Evolutionary conservation across 1,140 invertebrate genomes (phyloP).

Genomic region (Leptinotarsa defecta): DNA sequence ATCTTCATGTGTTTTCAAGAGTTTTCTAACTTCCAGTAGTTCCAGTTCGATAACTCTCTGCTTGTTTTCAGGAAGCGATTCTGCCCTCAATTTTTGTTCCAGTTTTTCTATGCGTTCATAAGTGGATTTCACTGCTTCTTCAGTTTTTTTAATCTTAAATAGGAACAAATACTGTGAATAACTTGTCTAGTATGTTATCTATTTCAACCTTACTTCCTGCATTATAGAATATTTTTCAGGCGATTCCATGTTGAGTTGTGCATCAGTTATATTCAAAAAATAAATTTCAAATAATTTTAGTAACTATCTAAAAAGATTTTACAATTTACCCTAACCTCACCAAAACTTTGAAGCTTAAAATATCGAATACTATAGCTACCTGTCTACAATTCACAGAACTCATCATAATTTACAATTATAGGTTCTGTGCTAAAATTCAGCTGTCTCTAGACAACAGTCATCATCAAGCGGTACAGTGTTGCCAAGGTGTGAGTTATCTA

Average conservation of each 20-base stretch:
- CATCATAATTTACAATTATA: too few relatives aligned
- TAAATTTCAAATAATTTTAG: too few relatives aligned
- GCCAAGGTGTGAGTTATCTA: too few relatives aligned
- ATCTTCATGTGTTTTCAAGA: slow-evolving; percentile 30
- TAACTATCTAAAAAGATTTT: too few relatives aligned
- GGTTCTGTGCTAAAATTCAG: too few relatives aligned
- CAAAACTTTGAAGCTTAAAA: too few relatives aligned
- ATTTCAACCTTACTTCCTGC: background rate
- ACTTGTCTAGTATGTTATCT: background rate
- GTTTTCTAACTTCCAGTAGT: slow-evolving; percentile 34
- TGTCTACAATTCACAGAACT: too few relatives aligned
- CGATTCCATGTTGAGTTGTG: background rate
- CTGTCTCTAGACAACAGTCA: too few relatives aligned
- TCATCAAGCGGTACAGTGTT: too few relatives aligned
- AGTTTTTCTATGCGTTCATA: slow-evolving; percentile 19
- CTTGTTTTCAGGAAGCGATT: background rate
- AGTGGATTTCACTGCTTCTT: slow-evolving; percentile 7
- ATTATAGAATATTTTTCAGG: slow-evolving; percentile 6
- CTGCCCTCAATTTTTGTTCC: slow-evolving; percentile 1
- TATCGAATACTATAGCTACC: too few relatives aligned
- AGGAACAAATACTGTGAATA: background rate
- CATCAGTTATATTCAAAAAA: too few relatives aligned
- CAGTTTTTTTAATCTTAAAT: slow-evolving; percentile 18
- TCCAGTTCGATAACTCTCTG: slow-evolving; percentile 5
- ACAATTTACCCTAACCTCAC: too few relatives aligned